Conservation (phyloP, 2,113 vertebrate genomes). For the Myocastor coypus region DNA sequence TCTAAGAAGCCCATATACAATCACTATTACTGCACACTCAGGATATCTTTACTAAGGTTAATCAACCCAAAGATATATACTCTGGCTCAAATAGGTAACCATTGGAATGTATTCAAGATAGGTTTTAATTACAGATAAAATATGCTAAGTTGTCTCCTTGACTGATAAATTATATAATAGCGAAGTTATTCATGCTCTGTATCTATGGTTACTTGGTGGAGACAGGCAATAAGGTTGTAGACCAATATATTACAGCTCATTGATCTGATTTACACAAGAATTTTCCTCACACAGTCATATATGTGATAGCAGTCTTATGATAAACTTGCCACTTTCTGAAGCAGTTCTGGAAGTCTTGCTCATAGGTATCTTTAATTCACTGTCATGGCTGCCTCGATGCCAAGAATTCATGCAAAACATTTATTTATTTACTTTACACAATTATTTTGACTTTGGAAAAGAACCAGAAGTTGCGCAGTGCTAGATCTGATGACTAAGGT, state of each 20-base stretch:
- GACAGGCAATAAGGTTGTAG: conserved; percentile 22
- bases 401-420: background rate
- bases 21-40: background rate
- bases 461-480: background rate
- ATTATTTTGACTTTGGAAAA: background rate
- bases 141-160: background rate
- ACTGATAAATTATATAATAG: background rate
- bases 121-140: conserved; percentile 29
- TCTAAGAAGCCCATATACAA: background rate
- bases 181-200: conserved; percentile 5
- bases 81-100: conserved; percentile 37
- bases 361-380: background rate
- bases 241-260: background rate
- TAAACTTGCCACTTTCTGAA: background rate
- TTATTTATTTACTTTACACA: background rate
- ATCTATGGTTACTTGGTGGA: background rate
- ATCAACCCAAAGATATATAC: conserved; percentile 1
- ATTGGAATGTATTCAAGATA: conserved; percentile 33
- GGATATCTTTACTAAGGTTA: conserved; percentile 8
- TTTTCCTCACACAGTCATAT: background rate
- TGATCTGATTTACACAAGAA: conserved; percentile 30
- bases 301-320: conserved; percentile 32
- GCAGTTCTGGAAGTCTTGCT: background rate
- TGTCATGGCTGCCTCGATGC: background rate
- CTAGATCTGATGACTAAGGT: background rate